Conservation (phyloP, 2,113 vertebrate species). For the Ammodytes dubius region DNA sequence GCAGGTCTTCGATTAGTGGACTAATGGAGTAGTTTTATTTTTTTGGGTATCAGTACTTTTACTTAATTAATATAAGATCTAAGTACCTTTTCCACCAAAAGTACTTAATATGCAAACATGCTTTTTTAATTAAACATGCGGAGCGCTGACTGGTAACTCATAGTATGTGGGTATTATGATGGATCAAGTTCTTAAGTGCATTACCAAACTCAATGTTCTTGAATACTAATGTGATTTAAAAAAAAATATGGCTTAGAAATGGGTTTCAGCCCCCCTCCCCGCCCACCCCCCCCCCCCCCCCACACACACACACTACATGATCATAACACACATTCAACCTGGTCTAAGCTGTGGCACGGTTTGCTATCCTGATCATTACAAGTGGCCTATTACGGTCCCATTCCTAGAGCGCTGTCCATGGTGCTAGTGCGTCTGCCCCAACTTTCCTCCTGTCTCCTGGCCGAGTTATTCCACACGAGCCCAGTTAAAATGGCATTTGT, state of each 20-base stretch:
- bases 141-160: background rate
- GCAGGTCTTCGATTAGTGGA: background rate
- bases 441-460: background rate
- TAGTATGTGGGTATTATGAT: background rate
- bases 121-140: background rate
- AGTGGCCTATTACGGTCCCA: background rate
- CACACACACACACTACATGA: background rate
- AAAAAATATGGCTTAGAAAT: background rate
- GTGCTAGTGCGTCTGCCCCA: conserved; percentile 27
- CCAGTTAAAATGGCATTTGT: background rate
- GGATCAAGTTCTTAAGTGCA: background rate
- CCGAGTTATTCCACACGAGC: background rate
- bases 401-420: conserved; percentile 27
- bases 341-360: background rate
- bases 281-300: no score
- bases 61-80: background rate
- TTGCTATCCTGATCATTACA: background rate
- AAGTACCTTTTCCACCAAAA: background rate
- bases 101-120: background rate
- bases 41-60: background rate
- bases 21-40: background rate
- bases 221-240: background rate
- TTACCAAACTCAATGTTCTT: background rate
- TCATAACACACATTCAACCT: background rate
- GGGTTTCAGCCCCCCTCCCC: background rate